Evolutionary conservation across 2,888 invertebrate genomes (phyloP), one percentile per base, ranked within the genome.

Genomic region (Acanthococcus lagerstroemiae): DNA sequence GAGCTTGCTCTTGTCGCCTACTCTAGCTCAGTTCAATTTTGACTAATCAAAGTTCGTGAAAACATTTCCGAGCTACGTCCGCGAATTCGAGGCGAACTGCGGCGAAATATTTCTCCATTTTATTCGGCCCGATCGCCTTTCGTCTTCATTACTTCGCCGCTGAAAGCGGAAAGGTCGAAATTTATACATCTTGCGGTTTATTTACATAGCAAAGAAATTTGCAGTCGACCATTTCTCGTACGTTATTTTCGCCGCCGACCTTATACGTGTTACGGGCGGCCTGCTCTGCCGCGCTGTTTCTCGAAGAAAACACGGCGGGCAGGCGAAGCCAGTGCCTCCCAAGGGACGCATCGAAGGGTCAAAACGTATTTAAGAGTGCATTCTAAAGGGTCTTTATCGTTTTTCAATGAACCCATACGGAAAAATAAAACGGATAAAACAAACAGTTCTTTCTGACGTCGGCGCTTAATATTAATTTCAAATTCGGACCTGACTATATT

Each of bases 381-480:
- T 63, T 52, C 63, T 63, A 63, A 63, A 63, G 63, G 63, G 63
- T 52, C 54, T 63, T 63, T 63, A 63, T 63, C 63, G 63, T 63
- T 63, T 63, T 52, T 52, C 63, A 63, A 63, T 63, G 54, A 63
- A 63, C 63, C 63, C 63, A 52, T 52, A 63, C 52, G 63, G 63
- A 63, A 63, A 63, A 63, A 63, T 63, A 63, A 63, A 63, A 63
- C 63, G 63, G 63, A 63, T 63, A 63, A 63, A 63, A 63, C 63
- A 63, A 63, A 63, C 63, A 63, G 63, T 63, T 63, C 52, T 50
- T 52, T 63, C 63, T 52, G 63, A 63, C 63, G 63, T 63, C 30
- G 63, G 63, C 63, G 63, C 63, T 63, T 63, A 63, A 63, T 63
- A 63, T 63, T 63, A 63, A 63, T 63, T 63, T 63, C 52, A 63